Conservation (phyloP, 2,113 vertebrate species). For the Spea multiplicata region DNA sequence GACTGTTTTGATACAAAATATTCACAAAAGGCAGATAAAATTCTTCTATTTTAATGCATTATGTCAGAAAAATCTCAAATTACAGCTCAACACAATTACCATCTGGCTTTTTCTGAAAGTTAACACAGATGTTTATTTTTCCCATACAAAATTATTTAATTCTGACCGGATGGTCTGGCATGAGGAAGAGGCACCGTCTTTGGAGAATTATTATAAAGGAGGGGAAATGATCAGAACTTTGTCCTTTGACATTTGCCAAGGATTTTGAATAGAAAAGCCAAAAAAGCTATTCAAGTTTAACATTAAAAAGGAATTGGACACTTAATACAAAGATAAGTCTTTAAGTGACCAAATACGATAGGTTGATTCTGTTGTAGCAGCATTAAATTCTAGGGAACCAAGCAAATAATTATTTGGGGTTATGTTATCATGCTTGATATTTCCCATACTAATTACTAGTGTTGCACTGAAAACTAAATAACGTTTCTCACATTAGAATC, state of each 20-base stretch:
- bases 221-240: background rate
- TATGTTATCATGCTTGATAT: too few relatives aligned
- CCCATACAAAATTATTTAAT: background rate
- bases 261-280: background rate
- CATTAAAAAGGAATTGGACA: background rate
- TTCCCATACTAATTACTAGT: too few relatives aligned
- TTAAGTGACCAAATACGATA: background rate
- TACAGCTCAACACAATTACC: slow-evolving; percentile 12
- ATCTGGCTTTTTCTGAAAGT: slow-evolving; percentile 9
- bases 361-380: too few relatives aligned
- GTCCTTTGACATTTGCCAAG: background rate
- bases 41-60: slow-evolving; percentile 1
- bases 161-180: slow-evolving; percentile 8
- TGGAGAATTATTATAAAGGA: background rate
- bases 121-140: slow-evolving; percentile 37
- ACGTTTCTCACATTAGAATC: too few relatives aligned
- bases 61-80: slow-evolving; percentile 9
- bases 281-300: background rate
- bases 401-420: too few relatives aligned
- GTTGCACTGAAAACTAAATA: too few relatives aligned
- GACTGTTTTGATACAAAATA: background rate
- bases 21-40: background rate
- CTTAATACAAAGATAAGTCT: background rate
- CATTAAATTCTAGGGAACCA: too few relatives aligned
- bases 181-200: background rate